Evolutionary conservation across 2,797 vertebrate genomes (phyloP).

Genomic region (Cercopithecus diana): DNA sequence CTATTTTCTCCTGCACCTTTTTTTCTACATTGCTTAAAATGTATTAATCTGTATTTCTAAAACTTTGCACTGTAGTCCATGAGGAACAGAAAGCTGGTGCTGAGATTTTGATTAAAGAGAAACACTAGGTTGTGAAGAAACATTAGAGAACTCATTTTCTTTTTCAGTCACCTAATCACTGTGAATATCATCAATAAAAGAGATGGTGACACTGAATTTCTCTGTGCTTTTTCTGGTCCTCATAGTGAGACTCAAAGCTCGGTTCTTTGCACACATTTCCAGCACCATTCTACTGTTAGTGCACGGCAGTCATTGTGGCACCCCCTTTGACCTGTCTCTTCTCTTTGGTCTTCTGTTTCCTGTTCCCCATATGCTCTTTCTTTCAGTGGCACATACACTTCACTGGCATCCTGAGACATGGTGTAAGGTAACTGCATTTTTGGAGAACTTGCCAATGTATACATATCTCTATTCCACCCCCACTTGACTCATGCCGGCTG

Average conservation of each 20-base stretch:
- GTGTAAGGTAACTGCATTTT: not conserved
- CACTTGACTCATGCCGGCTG: not conserved
- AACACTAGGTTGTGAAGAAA: not conserved
- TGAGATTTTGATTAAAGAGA: not conserved
- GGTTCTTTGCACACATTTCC: not conserved
- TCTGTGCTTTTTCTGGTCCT: not conserved
- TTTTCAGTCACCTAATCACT: not conserved
- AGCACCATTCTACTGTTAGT: not conserved
- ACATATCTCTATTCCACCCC: not conserved
- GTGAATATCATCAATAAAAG: not conserved
- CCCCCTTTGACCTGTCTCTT: not conserved
- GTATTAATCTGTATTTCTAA: not conserved
- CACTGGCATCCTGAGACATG: not conserved
- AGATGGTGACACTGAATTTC: not conserved
- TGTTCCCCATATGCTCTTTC: not conserved
- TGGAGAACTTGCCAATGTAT: not conserved
- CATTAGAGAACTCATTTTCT: not conserved
- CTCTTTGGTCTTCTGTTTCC: not conserved
- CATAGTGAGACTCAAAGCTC: not conserved
- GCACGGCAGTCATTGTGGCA: not conserved
- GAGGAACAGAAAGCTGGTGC: not conserved
- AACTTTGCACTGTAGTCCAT: not conserved
- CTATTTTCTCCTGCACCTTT: not conserved
- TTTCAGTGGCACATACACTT: not conserved
- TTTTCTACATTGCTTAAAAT: not conserved